Evolutionary conservation across 2,113 vertebrate species (phyloP), one percentile per base, ranked within the genome.

Genomic region (Takifugu bimaculatus): DNA sequence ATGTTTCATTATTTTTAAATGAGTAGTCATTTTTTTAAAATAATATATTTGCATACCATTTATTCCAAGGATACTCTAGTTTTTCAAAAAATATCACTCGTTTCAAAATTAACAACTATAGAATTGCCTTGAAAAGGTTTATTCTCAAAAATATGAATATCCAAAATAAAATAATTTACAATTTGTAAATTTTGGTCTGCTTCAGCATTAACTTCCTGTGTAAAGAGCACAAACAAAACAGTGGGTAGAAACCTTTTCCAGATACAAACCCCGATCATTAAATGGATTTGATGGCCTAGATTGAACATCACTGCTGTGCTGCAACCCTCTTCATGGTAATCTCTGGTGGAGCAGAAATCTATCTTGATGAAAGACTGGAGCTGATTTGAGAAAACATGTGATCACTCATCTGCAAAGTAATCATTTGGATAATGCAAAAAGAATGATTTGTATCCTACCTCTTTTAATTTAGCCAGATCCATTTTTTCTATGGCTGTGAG

Each of bases 261-360:
- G 6, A 54, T 26, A 76, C 80, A 88, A 88, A 98, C 96, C 92
- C 95, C 96, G 6, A 94, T 89, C 60, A 96, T 77, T 63, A 97
- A 49, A 53, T 92, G 87, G 54, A 91, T 76, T 76, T 92, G 90
- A 26, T 69, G 82, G 66, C 64, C 70, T 4, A 90, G 83, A 71
- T 32, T 82, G 73, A 88, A 91, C 72, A 91, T 80, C 13, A 92
- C 88, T 57, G 93, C 91, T 55, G 75, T 88, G 35, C 85, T 88
- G 75, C 93, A 95, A 59, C 91, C 89, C 1, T 88, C 82, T 7
- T 80, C 87, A 50, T 96, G 94, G 73, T 92, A 91, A 13, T 93
- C 84, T 54, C 87, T 74, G 5, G 91, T 92, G 55, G 92, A 91
- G 84, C 88, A 88, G 78, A 95, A 97, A 75, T 87, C 88, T 51